Percentiles rank a stretch among this genome's conserved stretches.
phyloP scores from a whole-genome alignment of 2,113 vertebrate species.

The Melanerpes aurifrons region DNA sequence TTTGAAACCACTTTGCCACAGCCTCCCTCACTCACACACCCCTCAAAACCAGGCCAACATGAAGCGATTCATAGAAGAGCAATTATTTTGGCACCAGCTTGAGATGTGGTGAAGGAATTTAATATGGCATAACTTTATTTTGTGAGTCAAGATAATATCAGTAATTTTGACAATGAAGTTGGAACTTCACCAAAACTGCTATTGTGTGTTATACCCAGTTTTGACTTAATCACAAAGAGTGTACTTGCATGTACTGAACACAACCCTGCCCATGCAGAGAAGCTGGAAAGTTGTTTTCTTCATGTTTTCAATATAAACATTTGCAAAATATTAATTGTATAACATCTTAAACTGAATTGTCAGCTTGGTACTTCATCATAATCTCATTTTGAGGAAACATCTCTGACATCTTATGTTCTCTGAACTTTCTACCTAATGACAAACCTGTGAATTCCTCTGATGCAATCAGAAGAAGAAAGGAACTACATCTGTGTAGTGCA shows the following conservation, averaged over 20 bases:
- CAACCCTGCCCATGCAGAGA: neutral
- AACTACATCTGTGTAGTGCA: neutral
- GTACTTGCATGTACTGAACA: neutral
- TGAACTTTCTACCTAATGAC: neutral
- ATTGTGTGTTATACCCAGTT: neutral
- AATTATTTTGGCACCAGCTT: neutral
- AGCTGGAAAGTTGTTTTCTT: neutral
- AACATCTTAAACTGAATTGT: neutral
- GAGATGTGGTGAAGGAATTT: neutral
- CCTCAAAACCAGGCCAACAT: neutral
- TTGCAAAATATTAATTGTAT: neutral
- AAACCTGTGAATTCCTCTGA: neutral
- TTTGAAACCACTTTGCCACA: neutral
- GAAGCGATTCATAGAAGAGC: neutral
- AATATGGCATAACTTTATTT: neutral
- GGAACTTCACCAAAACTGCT: neutral
- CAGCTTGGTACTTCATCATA: neutral
- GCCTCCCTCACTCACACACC: too few species aligned
- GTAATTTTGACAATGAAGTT: neutral
- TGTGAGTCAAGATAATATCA: neutral
- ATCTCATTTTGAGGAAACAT: neutral
- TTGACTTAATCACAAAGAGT: neutral
- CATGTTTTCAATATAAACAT: neutral
- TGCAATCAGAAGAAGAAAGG: neutral
- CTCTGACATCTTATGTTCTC: neutral